These are phyloP conservation scores for Colletes latitarsis DNA, from an alignment of 1,140 invertebrate species.

Conservation along the genomic window DNA sequence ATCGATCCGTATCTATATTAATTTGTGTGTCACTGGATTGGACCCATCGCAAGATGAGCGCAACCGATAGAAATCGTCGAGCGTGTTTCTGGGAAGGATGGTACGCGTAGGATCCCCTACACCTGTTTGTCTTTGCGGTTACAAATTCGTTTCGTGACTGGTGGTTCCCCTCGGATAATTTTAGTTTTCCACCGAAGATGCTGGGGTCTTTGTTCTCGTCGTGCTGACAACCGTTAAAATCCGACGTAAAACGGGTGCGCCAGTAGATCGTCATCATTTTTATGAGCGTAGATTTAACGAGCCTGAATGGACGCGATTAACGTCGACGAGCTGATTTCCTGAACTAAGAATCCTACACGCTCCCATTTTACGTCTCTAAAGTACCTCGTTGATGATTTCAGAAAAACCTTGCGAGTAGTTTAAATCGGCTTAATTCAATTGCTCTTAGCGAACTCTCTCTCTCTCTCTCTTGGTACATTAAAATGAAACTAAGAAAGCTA, in stretches of 20 bases:
- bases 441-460: neutral
- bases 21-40: too few relatives aligned
- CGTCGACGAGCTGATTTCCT: conserved; percentile 5
- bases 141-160: conserved; percentile 41
- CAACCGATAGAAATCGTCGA: conserved; percentile 26
- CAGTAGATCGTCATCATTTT: conserved; percentile 20
- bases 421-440: conserved; percentile 5
- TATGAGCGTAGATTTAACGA: conserved; percentile 12
- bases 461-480: neutral
- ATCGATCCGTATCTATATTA: too few relatives aligned
- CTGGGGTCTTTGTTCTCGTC: conserved; percentile 39
- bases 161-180: conserved; percentile 42
- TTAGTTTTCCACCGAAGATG: conserved; percentile 39
- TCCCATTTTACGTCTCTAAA: neutral
- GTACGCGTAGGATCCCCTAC: conserved; percentile 25
- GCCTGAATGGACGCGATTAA: neutral
- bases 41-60: too few relatives aligned
- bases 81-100: conserved; percentile 44
- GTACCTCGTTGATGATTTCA: neutral
- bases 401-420: neutral
- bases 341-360: neutral
- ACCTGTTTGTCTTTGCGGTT: conserved; percentile 28
- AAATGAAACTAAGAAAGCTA: neutral
- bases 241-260: conserved; percentile 21
- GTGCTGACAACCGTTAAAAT: conserved; percentile 3